Evolutionary conservation across 2,888 invertebrate genomes (phyloP), one percentile per base, ranked within the genome.

Genomic region (Podotricha telesiphe): DNA sequence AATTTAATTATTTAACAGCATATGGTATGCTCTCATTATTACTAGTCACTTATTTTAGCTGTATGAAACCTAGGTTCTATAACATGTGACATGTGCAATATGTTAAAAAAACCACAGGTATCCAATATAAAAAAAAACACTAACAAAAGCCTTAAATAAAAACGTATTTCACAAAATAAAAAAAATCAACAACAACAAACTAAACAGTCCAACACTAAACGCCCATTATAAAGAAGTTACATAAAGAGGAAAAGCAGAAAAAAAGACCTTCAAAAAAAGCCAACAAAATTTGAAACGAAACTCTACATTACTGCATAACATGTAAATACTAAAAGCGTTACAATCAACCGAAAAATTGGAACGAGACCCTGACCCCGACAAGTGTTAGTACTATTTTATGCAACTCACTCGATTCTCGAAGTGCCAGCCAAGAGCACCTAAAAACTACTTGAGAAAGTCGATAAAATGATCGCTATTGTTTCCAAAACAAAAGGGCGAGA

Each of bases 341-440:
- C 69, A 69, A 72, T 68, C 58, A 65, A 51, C 80, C 80, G 76
- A 84, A 84, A 82, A 82, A 82, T 70, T 81, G 69, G 83, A 75
- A 68, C 80, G 73, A 70, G 83, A 74, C 85, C 86, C 48, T 86
- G 86, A 85, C 85, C 84, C 70, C 77, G 72, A 70, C 69, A 42
- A 15, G n/a, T 56, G 40, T 61, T 65, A 22, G 67, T 73, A 61
- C 67, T 70, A 67, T 66, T 63, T 67, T 62, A 71, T 70, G 64
- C 69, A 50, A 69, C 69, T 73, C 71, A 73, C 73, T 74, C 70
- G 70, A 74, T 74, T 72, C 68, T 68, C 67, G 59, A 65, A 64
- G 61, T 68, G 64, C 63, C 68, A 65, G 73, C 67, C 70, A 71
- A 71, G 71, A 72, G 68, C 68, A 42, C 66, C 69, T 69, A 50